These are phyloP conservation scores for Callyntrura guangdongensis DNA, from an alignment of 2,888 invertebrate species.

Conservation along the genomic window DNA sequence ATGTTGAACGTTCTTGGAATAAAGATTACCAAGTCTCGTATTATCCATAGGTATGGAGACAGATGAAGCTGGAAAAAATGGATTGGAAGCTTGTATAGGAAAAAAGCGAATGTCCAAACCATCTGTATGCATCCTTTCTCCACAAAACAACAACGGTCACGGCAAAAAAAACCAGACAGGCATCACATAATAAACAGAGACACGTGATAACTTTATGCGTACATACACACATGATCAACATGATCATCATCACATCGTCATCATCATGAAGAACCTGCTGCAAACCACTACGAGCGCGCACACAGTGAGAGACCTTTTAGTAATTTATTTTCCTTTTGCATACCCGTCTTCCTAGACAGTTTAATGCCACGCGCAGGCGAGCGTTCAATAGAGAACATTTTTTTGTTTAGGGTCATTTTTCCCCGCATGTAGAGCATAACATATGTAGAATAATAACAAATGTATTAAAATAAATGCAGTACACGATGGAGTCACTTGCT, in stretches of 20 bases:
- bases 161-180: background rate
- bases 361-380: background rate
- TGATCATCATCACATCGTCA: background rate
- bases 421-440: background rate
- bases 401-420: background rate
- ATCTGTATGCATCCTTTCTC: constrained; percentile 27
- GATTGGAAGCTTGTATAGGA: constrained; percentile 22
- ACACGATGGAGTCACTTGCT: background rate
- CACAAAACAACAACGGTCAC: background rate
- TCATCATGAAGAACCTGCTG: background rate
- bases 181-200: constrained; percentile 14
- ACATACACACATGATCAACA: background rate
- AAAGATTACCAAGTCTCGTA: constrained; percentile 17
- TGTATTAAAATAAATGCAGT: no score
- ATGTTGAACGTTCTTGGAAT: constrained; percentile 65
- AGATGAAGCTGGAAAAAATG: background rate
- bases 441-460: background rate
- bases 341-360: background rate
- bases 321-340: background rate
- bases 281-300: background rate
- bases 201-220: constrained; percentile 48
- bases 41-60: background rate
- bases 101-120: constrained; percentile 43
- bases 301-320: background rate
- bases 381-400: background rate